Base-by-base conservation (phyloP, 1,140 invertebrate genomes). In the Prorops nasuta region DNA sequence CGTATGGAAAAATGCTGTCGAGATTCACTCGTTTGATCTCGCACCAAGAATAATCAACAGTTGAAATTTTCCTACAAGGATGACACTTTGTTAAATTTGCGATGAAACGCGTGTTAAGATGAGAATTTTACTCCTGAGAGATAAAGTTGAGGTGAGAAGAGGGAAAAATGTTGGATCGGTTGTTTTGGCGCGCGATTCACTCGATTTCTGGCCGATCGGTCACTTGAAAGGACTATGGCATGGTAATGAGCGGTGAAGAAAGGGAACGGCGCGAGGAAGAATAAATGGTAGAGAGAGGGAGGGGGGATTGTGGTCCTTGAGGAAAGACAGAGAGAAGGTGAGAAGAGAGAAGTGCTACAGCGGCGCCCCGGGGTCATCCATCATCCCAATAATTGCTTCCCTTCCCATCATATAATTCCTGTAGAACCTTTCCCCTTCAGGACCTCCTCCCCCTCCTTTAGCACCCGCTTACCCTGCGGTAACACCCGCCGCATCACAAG, bases 341-440 rank as follows among this genome's bases (percentile, higher is more conserved):
- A 63, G 54, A 60, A 48, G 58, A 62, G 63, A 66, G 66, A 63
- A 58, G 49, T 50, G 60, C 55, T 64, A 62, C 66, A 64, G 63
- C 66, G 66, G 68, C 71, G 67, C 72, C 72, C 69, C 52, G 58
- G 54, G 69, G 69, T 73, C 69, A 77, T 76, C 70, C 70, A 76
- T 77, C 73, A 76, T 72, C 62, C 60, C 68, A 70, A 74, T 76
- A 76, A 76, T 76, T 76, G 72, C 74, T 72, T 75, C 71, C 69
- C 72, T 73, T 72, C 64, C 72, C 71, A 70, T 74, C 68, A 55
- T 63, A 72, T 70, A 72, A 74, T 74, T 72, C 67, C 67, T 74
- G 67, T 71, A 67, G 68, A 71, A 69, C 51, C 62, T 56, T 50
- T 50, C 60, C 54, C 49, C 40, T 40, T 43, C 45, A 28, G 24